Evolutionary conservation across 2,113 vertebrate species (phyloP).

Genomic region (Smithornis capensis): DNA sequence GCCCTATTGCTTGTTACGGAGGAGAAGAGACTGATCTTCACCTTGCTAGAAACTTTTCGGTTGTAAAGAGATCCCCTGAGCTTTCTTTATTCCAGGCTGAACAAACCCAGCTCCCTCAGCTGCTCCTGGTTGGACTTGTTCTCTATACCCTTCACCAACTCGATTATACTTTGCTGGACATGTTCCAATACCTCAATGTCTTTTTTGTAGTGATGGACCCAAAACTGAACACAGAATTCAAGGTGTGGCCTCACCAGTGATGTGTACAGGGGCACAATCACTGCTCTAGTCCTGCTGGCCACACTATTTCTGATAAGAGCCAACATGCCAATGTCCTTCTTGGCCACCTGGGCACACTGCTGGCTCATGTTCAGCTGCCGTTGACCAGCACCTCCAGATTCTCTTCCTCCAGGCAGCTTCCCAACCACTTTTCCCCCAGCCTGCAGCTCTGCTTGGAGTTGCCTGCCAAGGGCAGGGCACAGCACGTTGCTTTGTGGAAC

Average conservation of each 20-base stretch:
- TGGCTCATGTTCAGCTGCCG: neutral
- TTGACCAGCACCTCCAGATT: fast-evolving
- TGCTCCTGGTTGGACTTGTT: neutral
- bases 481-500: neutral
- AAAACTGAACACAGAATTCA: fast-evolving
- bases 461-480: neutral
- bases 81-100: neutral
- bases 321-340: neutral
- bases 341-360: neutral
- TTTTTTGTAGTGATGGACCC: neutral
- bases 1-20: neutral
- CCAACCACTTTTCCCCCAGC: neutral
- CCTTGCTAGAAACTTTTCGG: neutral
- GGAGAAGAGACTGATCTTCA: neutral
- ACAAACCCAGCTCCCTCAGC: neutral
- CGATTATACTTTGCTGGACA: neutral
- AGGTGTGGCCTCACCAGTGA: neutral
- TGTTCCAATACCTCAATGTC: neutral
- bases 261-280: fast-evolving
- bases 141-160: neutral
- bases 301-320: fast-evolving
- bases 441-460: neutral
- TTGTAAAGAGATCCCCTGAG: neutral
- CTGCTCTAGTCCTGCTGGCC: neutral
- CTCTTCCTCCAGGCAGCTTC: neutral